A percentile compares a stretch with the other conserved stretches of the same genome.
phyloP scores from a whole-genome alignment of 1,140 invertebrate species.

The Anadara kagoshimensis region DNA sequence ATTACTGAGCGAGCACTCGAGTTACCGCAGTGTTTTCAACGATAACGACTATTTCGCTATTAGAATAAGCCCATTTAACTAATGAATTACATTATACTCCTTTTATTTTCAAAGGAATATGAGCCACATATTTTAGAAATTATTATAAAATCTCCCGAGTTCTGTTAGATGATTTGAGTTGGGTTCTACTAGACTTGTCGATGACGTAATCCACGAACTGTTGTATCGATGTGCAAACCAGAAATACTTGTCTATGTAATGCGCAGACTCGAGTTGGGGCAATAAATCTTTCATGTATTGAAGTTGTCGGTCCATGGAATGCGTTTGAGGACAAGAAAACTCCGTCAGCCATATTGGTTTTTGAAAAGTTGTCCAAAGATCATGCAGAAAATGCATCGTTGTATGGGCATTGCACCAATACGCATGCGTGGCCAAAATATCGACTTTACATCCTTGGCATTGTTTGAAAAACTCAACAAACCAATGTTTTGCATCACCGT shows the following conservation, averaged over 20 bases:
- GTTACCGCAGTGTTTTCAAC: too few relatives aligned
- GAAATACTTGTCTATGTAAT: constrained; percentile 39
- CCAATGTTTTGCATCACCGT: constrained; percentile 32
- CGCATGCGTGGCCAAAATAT: constrained; percentile 49
- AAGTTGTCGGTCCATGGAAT: constrained; percentile 35
- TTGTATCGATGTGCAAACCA: constrained; percentile 14
- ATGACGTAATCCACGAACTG: too few relatives aligned
- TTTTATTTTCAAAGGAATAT: too few relatives aligned
- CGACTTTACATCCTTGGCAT: constrained; percentile 42
- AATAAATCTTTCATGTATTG: constrained; percentile 44
- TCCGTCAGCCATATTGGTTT: constrained; percentile 50
- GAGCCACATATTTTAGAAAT: background rate
- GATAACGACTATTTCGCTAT: too few relatives aligned
- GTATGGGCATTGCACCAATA: constrained; percentile 40
- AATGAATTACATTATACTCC: too few relatives aligned
- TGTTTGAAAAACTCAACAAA: constrained; percentile 44
- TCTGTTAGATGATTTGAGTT: constrained; percentile 20
- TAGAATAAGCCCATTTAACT: too few relatives aligned
- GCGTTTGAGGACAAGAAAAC: constrained; percentile 39
- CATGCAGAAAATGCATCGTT: constrained; percentile 42
- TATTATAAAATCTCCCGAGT: constrained; percentile 33
- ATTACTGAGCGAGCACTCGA: too few relatives aligned
- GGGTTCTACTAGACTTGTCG: constrained; percentile 18
- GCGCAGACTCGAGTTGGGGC: constrained; percentile 41
- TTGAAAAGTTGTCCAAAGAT: constrained; percentile 41